phyloP scores from a whole-genome alignment of 2,888 invertebrate genomes.

The Lasioglossum pauxillum region DNA sequence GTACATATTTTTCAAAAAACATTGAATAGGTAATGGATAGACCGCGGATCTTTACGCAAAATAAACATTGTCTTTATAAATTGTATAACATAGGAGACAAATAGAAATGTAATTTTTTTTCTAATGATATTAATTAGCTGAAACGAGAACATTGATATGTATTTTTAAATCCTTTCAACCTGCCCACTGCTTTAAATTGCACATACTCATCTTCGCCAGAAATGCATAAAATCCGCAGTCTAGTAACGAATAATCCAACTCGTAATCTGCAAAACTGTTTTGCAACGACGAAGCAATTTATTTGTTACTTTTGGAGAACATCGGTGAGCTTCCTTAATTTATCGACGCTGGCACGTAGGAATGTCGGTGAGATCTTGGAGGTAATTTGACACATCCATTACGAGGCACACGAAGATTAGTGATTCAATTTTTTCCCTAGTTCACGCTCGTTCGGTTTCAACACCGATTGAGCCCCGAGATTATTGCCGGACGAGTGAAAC shows the following conservation, averaged over 20 bases:
- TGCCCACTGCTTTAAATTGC: too few species aligned
- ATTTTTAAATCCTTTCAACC: too few species aligned
- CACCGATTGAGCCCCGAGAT: slow-evolving; percentile 21
- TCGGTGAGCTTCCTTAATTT: neutral
- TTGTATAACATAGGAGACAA: too few species aligned
- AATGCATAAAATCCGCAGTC: too few species aligned
- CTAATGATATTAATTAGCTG: too few species aligned
- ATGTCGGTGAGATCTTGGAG: slow-evolving; percentile 30
- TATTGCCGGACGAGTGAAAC: slow-evolving; percentile 34
- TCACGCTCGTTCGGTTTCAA: slow-evolving; percentile 17
- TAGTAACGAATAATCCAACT: neutral
- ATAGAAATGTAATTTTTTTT: too few species aligned
- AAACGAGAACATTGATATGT: too few species aligned
- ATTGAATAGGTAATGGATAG: too few species aligned
- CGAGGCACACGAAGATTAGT: neutral
- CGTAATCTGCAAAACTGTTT: slow-evolving; percentile 5
- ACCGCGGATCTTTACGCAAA: too few species aligned
- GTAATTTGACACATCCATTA: slow-evolving; percentile 41
- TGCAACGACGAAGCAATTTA: slow-evolving; percentile 38
- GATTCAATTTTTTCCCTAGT: slow-evolving; percentile 34
- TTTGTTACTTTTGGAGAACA: neutral
- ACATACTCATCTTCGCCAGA: too few species aligned
- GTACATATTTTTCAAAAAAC: too few species aligned
- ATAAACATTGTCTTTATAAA: too few species aligned
- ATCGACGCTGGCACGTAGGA: slow-evolving; percentile 5